Percentiles rank a stretch among this genome's conserved stretches.
Evolutionary conservation across 1,140 invertebrate genomes (phyloP).

Genomic region (Ceratosolen fusciceps): DNA sequence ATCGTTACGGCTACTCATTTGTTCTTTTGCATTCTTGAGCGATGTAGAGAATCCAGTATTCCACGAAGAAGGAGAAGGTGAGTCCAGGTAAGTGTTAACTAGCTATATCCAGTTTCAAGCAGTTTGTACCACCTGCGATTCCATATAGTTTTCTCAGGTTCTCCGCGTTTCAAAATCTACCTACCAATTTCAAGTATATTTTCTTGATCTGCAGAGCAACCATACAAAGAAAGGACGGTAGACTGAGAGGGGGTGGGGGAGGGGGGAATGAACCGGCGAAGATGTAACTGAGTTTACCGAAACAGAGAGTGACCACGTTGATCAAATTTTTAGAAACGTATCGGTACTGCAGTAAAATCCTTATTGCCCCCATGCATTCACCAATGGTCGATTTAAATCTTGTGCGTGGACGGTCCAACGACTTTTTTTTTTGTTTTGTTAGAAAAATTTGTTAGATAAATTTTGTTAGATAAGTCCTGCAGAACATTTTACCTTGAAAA

Average conservation of each 20-base stretch:
- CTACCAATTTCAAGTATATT: not conserved
- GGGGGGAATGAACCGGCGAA: not conserved
- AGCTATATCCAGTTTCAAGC: constrained; percentile 49
- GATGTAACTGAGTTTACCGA: not conserved
- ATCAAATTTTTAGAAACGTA: not conserved
- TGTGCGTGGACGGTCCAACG: not conserved
- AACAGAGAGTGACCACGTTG: not conserved
- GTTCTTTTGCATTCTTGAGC: not conserved
- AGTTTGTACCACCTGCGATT: constrained; percentile 32
- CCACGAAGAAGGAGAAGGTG: not conserved
- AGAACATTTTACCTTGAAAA: no score
- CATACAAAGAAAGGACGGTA: not conserved
- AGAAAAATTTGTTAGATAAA: no score
- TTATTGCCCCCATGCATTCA: not conserved
- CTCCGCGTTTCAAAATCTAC: not conserved
- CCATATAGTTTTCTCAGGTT: constrained; percentile 2
- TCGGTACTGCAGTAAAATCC: not conserved
- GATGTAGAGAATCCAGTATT: not conserved
- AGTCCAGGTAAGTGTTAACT: constrained; percentile 46
- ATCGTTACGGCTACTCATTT: not conserved
- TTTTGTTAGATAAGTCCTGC: no score
- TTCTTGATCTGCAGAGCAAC: not conserved
- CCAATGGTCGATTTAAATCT: not conserved
- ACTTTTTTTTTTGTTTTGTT: not conserved
- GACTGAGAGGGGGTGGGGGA: not conserved